Evolutionary conservation across 2,888 invertebrate genomes (phyloP).

Genomic region (Ceraclea dissimilis): DNA sequence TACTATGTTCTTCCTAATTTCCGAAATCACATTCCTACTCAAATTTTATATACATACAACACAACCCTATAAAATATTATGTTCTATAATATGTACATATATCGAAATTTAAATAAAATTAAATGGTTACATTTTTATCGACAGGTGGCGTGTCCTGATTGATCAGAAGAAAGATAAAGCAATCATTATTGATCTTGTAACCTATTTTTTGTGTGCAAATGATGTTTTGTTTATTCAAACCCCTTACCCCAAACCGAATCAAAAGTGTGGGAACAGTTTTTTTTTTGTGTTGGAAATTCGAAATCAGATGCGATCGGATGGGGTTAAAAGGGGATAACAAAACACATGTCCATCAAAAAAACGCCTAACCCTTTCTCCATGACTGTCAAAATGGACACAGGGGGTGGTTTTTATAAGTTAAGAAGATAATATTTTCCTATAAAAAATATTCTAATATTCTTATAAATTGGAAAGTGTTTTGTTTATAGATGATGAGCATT

Average conservation of each 20-base stretch:
- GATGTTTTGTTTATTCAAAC: neutral
- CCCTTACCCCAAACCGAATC: neutral
- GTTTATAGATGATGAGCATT: no score
- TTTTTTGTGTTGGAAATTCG: neutral
- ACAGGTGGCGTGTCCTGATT: neutral
- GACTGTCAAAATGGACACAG: no score
- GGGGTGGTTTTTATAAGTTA: no score
- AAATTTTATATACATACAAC: neutral
- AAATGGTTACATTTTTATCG: neutral
- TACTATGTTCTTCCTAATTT: no score
- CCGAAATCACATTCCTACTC: neutral
- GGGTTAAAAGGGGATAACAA: neutral
- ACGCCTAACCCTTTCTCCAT: neutral
- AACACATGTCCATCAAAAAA: constrained; percentile 2
- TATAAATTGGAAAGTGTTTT: no score
- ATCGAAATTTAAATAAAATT: no score
- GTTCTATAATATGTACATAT: no score
- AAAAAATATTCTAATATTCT: no score
- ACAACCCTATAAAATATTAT: no score
- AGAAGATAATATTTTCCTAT: no score
- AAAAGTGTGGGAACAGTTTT: neutral
- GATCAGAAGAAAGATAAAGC: constrained; percentile 1
- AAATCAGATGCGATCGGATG: neutral
- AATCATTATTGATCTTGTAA: neutral
- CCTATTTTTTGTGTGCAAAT: neutral